Base-by-base conservation (phyloP, 2,797 vertebrate species). In the Acanthurus leucopareius region DNA sequence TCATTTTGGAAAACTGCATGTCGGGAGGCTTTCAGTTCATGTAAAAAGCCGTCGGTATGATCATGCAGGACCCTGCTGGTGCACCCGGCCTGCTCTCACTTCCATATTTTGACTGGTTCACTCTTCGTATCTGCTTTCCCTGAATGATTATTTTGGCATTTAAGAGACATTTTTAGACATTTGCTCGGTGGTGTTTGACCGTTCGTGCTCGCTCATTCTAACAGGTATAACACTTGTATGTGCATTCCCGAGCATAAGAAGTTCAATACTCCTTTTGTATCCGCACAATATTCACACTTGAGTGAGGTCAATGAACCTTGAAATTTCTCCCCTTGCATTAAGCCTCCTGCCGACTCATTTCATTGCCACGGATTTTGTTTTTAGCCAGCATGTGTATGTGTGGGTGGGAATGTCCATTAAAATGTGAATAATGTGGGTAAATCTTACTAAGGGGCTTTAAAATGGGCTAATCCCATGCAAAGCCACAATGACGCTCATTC, bases 391-490 rank as follows among this genome's bases (percentile, higher is more conserved):
- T 75, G 70, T 64, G 75, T 78, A 71, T 69, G 79, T 83, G 85
- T 86, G 80, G 74, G 83, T 86, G 83, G 79, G 90, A 91, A 90
- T 89, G 86, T 87, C 86, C 77, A 84, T 82, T 89, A 91, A 90
- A 91, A 92, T 92, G 90, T 86, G 88, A 93, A 91, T 90, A 89
- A 92, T 92, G 92, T 91, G 83, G 82, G 69, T 89, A 92, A 92
- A 90, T 92, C 93, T 90, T 86, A 85, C 72, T 92, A 89, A 92
- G 88, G 86, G 87, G 92, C 90, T 94, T 94, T 93, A 92, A 94
- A 93, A 91, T 91, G 88, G 90, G 90, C 89, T 93, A 93, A 94
- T 94, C 91, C 88, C 74, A 72, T 52, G 69, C 84, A 90, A 87
- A 89, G 81, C 89, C 86, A 93, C 93, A 92, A 91, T 94, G 89